Conservation (phyloP, 1,140 invertebrate genomes). For the Aricia agestis region DNA sequence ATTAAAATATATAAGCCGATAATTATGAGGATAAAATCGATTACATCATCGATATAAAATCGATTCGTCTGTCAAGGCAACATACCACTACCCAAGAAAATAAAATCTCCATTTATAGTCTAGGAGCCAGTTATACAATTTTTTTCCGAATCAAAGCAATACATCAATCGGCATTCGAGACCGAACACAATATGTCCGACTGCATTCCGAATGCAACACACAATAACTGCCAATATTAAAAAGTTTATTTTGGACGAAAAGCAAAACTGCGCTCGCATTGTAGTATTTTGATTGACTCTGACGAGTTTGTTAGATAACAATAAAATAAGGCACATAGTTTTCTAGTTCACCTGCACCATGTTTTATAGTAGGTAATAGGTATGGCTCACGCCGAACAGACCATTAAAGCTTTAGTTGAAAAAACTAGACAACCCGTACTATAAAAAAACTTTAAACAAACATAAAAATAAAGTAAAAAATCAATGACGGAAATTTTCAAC, state of each 20-base stretch:
- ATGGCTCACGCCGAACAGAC: background rate
- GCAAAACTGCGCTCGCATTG: background rate
- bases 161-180: background rate
- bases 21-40: background rate
- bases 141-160: background rate
- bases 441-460: too few species aligned
- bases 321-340: background rate
- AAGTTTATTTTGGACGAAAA: background rate
- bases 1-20: background rate
- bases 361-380: background rate
- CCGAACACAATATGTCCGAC: background rate
- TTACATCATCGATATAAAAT: background rate
- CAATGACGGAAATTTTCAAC: too few species aligned
- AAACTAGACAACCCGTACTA: background rate
- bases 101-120: background rate
- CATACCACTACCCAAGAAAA: background rate
- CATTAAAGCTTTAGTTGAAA: background rate
- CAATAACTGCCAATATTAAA: conserved; percentile 1
- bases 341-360: background rate
- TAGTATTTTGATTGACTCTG: background rate
- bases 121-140: background rate
- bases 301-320: conserved; percentile 3
- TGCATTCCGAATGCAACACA: background rate
- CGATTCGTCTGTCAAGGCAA: background rate
- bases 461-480: too few species aligned